Base-by-base conservation (phyloP, 1,140 invertebrate species). In the Ganaspis sp. region DNA sequence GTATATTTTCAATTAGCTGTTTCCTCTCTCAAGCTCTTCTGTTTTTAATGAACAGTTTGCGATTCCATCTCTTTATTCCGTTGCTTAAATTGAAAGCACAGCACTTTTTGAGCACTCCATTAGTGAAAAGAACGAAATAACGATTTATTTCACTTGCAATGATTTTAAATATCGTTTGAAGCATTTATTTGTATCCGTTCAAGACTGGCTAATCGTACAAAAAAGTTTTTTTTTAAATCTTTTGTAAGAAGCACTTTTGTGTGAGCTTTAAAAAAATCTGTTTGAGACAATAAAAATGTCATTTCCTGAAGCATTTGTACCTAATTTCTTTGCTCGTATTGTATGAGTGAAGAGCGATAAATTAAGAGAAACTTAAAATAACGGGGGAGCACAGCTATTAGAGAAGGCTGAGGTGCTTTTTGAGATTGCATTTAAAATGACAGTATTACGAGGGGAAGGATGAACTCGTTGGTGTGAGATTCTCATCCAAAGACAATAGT, bases 341-440 rank as follows among this genome's bases (percentile, higher is more conserved):
- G 23, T 29, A 64, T 64, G 26, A 34, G 23, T 29, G 26, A 29
- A n/a, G 26, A 69, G 45, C 74, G 70, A 69, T 69, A 76, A 69
- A 54, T 45, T 45, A 26, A 71, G 69, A 72, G 49, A 49, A 76
- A 38, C 45, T 64, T 64, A 15, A 64, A 64, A 34, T 64, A 64
- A 64, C 26, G 23, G 74, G 40, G 29, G 69, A 69, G n/a, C n/a
- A n/a, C n/a, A 40, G 69, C 49, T 45, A 70, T 76, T 76, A 74
- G 5, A 64, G 21, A 64, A 64, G 58, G 12, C 15, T n/a, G 58
- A 64, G 76, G 53, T 58, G 58, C 73, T 76, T 77, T 82, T 77
- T 69, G 78, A 38, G 70, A 71, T 38, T 73, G 53, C 70, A 80
- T 82, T 83, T 79, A 73, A 64, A 64, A 34, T 29, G 58, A 64